phyloP scores from a whole-genome alignment of 1,140 invertebrate genomes.

The Trialeurodes vaporariorum region DNA sequence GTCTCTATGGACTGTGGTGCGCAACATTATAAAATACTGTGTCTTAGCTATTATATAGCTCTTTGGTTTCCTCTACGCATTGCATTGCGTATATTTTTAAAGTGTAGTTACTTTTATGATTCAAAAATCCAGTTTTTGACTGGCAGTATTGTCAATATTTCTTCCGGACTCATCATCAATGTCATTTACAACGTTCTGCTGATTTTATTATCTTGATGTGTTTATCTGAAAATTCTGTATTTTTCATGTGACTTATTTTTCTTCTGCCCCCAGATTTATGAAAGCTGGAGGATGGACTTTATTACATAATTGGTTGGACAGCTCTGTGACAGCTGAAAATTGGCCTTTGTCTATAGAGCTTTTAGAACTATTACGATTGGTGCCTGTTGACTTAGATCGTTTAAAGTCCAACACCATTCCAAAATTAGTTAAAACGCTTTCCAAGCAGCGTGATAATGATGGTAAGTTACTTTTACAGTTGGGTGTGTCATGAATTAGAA shows the following conservation, averaged over 20 bases:
- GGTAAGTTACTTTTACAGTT: constrained; percentile 23
- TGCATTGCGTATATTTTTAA: too few species aligned
- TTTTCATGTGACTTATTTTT: constrained; percentile 14
- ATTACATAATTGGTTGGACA: constrained; percentile 75
- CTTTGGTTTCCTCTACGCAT: too few species aligned
- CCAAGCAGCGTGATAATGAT: constrained; percentile 53
- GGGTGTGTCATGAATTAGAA: background rate
- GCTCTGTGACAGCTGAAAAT: constrained; percentile 70
- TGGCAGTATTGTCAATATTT: too few species aligned
- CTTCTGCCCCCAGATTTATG: constrained; percentile 62
- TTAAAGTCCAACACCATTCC: constrained; percentile 84
- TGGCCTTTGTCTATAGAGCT: constrained; percentile 75
- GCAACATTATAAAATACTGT: too few species aligned
- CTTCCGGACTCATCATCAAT: too few species aligned
- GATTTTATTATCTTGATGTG: too few species aligned
- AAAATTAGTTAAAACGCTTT: constrained; percentile 77
- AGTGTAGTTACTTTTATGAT: too few species aligned
- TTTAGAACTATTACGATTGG: constrained; percentile 63
- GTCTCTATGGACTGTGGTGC: too few species aligned
- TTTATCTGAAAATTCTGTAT: too few species aligned
- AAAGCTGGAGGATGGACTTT: constrained; percentile 79
- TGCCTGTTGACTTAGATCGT: constrained; percentile 78
- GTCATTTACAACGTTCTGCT: too few species aligned
- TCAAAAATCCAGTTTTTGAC: too few species aligned
- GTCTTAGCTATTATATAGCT: too few species aligned